phyloP scores from a whole-genome alignment of 2,888 invertebrate species.

The Hofmannophila pseudospretella region DNA sequence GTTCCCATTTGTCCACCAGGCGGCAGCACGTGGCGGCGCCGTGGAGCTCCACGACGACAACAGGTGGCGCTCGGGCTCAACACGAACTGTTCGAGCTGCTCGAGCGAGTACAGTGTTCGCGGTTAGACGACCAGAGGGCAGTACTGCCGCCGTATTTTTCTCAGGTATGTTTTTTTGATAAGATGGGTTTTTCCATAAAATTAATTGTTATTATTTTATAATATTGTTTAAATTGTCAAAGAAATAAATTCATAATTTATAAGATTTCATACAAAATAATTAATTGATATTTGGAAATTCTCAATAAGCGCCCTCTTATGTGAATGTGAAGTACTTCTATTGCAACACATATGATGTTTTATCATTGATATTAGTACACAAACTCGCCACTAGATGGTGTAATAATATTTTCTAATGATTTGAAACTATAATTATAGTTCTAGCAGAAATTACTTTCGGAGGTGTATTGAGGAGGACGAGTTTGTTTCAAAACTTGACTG shows the following conservation, averaged over 20 bases:
- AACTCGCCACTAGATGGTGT: too few species aligned
- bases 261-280: too few species aligned
- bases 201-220: background rate
- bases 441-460: too few species aligned
- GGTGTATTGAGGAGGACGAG: too few species aligned
- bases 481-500: too few species aligned
- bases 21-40: constrained; percentile 81
- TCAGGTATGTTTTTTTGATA: constrained; percentile 77
- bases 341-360: too few species aligned
- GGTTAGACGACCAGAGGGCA: constrained; percentile 98
- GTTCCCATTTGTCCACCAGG: constrained; percentile 62
- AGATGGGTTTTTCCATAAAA: too few species aligned
- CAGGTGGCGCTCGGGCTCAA: constrained; percentile 75
- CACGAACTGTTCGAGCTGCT: constrained; percentile 95
- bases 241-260: too few species aligned
- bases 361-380: too few species aligned
- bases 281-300: too few species aligned
- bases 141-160: constrained; percentile 94
- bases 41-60: constrained; percentile 67
- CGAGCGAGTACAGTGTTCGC: constrained; percentile 95
- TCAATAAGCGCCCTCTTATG: background rate
- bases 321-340: background rate
- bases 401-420: too few species aligned
- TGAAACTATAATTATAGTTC: too few species aligned
- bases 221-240: background rate